Conservation (phyloP, 2,888 invertebrate species). For the Zaprionus bogoriensis region DNA sequence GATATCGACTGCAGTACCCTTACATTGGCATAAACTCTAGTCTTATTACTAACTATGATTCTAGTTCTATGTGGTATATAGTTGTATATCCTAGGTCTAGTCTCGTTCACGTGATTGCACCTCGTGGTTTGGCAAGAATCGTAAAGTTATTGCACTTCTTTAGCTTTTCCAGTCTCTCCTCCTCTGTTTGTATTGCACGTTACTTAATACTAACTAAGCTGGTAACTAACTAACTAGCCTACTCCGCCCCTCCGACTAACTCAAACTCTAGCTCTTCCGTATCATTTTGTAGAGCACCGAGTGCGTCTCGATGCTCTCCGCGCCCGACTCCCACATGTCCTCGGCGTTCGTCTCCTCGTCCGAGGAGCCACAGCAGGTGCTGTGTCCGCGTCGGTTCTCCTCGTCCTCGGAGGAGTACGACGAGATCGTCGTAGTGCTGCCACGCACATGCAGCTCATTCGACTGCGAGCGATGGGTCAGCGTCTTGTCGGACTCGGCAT, state of each 20-base stretch:
- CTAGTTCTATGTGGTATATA: neutral
- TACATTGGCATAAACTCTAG: constrained; percentile 1
- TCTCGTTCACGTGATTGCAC: constrained; percentile 47
- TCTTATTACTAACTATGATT: neutral
- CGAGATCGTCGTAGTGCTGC: constrained; percentile 58
- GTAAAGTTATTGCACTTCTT: constrained; percentile 65
- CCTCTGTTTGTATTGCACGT: constrained; percentile 63
- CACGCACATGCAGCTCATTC: constrained; percentile 51
- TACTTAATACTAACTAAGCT: constrained; percentile 35
- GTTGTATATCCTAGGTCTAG: neutral
- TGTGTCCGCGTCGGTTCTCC: constrained; percentile 86
- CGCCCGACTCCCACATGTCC: constrained; percentile 93
- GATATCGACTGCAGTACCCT: constrained; percentile 19
- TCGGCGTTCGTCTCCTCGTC: constrained; percentile 90
- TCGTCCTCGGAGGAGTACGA: constrained; percentile 83
- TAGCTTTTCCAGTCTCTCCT: constrained; percentile 35
- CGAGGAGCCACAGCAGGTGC: constrained; percentile 84
- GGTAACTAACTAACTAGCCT: too few relatives aligned
- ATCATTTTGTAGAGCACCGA: constrained; percentile 92
- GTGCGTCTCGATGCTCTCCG: constrained; percentile 93
- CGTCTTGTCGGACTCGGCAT: constrained; percentile 79
- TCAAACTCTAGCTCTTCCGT: too few relatives aligned
- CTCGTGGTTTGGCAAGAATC: constrained; percentile 71
- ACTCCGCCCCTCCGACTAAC: too few relatives aligned
- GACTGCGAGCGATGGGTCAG: constrained; percentile 69